phyloP scores from a whole-genome alignment of 2,888 invertebrate species.

The Dolichopus griseipennis region DNA sequence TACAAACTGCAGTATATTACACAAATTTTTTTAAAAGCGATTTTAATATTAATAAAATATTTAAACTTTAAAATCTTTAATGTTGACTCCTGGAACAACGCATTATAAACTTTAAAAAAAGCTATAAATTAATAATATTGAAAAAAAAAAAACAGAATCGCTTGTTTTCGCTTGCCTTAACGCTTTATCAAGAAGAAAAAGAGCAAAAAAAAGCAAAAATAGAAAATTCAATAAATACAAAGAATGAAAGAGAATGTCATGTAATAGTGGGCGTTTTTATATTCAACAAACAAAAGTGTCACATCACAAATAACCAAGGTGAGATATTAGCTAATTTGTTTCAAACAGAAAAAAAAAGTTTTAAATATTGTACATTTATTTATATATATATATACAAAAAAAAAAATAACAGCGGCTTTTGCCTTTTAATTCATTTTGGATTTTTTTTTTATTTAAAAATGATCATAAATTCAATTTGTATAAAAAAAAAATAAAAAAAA shows the following conservation, averaged over 20 bases:
- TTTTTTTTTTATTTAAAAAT: neutral
- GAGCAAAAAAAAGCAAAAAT: neutral
- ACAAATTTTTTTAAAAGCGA: too few relatives aligned
- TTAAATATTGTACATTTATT: too few relatives aligned
- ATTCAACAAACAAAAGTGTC: neutral
- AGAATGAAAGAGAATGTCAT: neutral
- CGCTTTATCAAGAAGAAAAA: neutral
- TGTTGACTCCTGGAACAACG: too few relatives aligned
- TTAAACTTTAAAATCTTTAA: too few relatives aligned
- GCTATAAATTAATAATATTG: neutral
- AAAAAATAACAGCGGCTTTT: neutral
- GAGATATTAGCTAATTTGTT: conserved; percentile 2
- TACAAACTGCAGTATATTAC: too few relatives aligned
- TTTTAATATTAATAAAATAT: too few relatives aligned
- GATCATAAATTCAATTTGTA: too few relatives aligned
- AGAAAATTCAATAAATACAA: neutral
- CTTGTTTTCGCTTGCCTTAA: neutral
- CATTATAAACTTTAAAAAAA: neutral
- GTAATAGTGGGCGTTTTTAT: neutral
- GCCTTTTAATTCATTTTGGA: neutral
- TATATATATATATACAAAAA: too few relatives aligned
- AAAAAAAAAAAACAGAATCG: too few relatives aligned
- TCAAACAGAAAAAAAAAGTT: neutral
- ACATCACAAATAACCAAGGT: neutral
- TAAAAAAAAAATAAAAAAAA: too few relatives aligned